phyloP scores from a whole-genome alignment of 2,888 invertebrate species.

The Acleris emargana region DNA sequence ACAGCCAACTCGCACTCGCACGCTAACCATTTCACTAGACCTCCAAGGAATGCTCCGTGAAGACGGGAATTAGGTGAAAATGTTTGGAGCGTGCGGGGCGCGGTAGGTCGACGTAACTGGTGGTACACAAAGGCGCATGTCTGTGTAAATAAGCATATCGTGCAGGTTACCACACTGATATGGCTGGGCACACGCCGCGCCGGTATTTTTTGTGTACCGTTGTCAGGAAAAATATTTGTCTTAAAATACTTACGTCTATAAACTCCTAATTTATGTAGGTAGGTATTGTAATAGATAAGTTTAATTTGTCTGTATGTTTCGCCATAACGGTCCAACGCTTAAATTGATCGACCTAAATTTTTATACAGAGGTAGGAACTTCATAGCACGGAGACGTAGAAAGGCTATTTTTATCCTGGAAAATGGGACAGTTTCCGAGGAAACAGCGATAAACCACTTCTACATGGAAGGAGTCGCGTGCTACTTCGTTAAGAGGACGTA shows the following conservation, averaged over 20 bases:
- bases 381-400: no score
- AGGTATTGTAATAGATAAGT: no score
- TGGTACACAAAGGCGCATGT: slow-evolving; percentile 40
- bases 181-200: slow-evolving; percentile 51
- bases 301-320: no score
- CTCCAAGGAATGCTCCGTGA: slow-evolving; percentile 20
- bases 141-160: slow-evolving; percentile 59
- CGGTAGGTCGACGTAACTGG: slow-evolving; percentile 48
- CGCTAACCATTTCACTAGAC: slow-evolving; percentile 42
- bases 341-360: no score
- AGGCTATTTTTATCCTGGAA: no score
- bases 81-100: slow-evolving; percentile 28
- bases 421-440: no score
- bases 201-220: slow-evolving; percentile 61
- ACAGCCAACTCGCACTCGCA: slow-evolving; percentile 49
- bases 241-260: background rate
- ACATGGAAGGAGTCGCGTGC: no score
- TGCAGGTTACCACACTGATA: slow-evolving; percentile 54
- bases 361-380: no score
- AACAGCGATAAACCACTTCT: no score
- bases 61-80: background rate
- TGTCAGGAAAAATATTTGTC: slow-evolving; percentile 36
- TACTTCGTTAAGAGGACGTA: no score
- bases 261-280: no score
- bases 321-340: no score